Evolutionary conservation across 2,797 vertebrate genomes (phyloP).

Genomic region (Chelonia mydas): DNA sequence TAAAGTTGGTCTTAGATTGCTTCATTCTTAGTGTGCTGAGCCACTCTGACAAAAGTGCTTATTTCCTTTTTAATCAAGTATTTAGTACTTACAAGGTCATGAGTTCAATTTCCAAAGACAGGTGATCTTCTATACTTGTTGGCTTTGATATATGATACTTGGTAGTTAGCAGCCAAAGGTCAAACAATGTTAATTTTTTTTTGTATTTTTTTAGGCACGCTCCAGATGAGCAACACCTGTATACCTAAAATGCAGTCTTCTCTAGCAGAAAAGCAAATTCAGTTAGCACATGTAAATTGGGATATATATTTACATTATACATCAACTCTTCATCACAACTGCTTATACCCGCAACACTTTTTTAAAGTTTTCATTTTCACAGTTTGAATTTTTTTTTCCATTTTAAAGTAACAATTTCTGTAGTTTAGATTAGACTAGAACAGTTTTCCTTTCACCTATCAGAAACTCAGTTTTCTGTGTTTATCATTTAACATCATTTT

Average conservation of each 20-base stretch:
- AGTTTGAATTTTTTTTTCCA: background rate
- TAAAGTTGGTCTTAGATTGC: background rate
- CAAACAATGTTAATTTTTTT: conserved; percentile 35
- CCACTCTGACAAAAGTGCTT: background rate
- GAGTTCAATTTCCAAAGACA: conserved; percentile 12
- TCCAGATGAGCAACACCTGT: background rate
- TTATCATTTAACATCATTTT: background rate
- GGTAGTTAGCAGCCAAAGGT: background rate
- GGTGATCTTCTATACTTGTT: background rate
- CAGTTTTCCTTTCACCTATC: background rate
- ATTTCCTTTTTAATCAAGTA: background rate
- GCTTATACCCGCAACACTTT: background rate
- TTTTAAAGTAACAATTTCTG: background rate
- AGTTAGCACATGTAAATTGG: background rate
- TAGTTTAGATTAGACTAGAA: background rate
- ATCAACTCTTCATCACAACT: background rate
- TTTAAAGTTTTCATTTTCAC: background rate
- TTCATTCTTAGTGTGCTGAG: background rate
- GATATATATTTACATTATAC: background rate
- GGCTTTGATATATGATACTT: conserved; percentile 19
- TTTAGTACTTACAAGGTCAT: conserved; percentile 4
- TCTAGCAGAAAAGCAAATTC: background rate
- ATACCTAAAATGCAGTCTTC: background rate
- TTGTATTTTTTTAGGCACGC: background rate
- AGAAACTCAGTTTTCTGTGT: background rate